phyloP scores from a whole-genome alignment of 2,888 invertebrate species.

The Malachius bipustulatus region DNA sequence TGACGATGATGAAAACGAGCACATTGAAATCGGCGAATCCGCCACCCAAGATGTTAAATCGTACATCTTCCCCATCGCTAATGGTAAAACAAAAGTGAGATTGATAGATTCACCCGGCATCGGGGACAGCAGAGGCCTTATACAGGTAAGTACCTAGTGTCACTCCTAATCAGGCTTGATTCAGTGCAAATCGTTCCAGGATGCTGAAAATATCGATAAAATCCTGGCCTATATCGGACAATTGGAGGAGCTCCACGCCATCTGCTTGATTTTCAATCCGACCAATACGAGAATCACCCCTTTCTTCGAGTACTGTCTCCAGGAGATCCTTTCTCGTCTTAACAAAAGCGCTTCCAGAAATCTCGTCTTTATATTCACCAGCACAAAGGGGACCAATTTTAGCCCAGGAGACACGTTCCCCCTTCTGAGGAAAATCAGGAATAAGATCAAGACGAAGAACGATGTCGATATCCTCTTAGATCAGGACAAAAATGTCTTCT shows the following conservation, averaged over 20 bases:
- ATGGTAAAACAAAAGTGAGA: slow-evolving; percentile 21
- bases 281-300: slow-evolving; percentile 26
- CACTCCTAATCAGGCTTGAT: too few relatives aligned
- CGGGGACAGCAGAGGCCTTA: slow-evolving; percentile 25
- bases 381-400: slow-evolving; percentile 26
- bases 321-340: slow-evolving; percentile 29
- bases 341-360: slow-evolving; percentile 31
- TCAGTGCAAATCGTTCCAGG: too few relatives aligned
- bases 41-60: slow-evolving; percentile 20
- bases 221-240: slow-evolving; percentile 27
- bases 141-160: too few relatives aligned
- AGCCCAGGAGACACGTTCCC: slow-evolving; percentile 27
- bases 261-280: slow-evolving; percentile 28
- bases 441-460: slow-evolving; percentile 21
- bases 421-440: slow-evolving; percentile 22
- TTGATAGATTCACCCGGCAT: slow-evolving; percentile 33
- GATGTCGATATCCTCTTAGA: slow-evolving; percentile 24
- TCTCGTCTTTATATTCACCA: slow-evolving; percentile 31
- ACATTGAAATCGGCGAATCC: slow-evolving; percentile 16
- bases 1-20: not conserved
- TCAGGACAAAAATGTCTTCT: slow-evolving; percentile 27
- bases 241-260: slow-evolving; percentile 27
- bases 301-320: slow-evolving; percentile 29
- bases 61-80: slow-evolving; percentile 19
- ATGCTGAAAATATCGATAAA: slow-evolving; percentile 26